Conservation (phyloP, 2,797 vertebrate species). For the Sebastes iracundus region DNA sequence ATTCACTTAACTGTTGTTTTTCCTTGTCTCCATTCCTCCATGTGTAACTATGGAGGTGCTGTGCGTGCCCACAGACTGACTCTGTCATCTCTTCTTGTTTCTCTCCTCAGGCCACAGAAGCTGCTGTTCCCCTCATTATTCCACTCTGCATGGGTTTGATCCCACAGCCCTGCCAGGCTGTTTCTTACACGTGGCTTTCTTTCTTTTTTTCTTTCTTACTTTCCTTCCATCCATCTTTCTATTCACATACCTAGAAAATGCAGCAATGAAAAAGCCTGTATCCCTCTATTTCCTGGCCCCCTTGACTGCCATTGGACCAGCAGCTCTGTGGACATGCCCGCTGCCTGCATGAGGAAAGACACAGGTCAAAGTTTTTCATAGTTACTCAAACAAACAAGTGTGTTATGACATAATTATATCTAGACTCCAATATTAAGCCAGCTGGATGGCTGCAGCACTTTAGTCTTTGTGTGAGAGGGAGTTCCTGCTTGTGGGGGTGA, state of each 20-base stretch:
- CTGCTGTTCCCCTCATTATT: conserved; percentile 45
- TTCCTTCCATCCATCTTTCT: conserved; percentile 3
- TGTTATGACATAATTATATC: conserved; percentile 29
- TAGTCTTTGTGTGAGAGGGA: conserved; percentile 78
- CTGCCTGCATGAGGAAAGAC: not conserved
- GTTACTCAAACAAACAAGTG: conserved; percentile 19
- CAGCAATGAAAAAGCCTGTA: conserved; percentile 12
- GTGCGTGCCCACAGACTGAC: not conserved
- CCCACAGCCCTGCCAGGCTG: conserved; percentile 38
- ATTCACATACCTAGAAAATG: conserved; percentile 8
- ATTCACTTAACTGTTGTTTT: not conserved
- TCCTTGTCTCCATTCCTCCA: not conserved
- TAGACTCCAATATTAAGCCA: conserved; percentile 48
- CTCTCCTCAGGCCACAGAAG: conserved; percentile 57
- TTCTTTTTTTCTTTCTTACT: conserved; percentile 5
- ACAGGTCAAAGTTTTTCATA: conserved; percentile 9
- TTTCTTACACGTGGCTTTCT: conserved; percentile 24
- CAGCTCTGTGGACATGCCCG: not conserved
- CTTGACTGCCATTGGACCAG: conserved; percentile 13
- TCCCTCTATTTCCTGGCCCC: conserved; percentile 19
- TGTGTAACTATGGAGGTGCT: not conserved
- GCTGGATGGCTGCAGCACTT: conserved; percentile 78
- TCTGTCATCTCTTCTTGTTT: conserved; percentile 6
- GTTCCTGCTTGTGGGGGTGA: conserved; percentile 75
- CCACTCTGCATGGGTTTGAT: conserved; percentile 40